A percentile compares a stretch with the other conserved stretches of the same genome.
phyloP scores from a whole-genome alignment of 2,113 vertebrate species.

The Vulpes vulpes region DNA sequence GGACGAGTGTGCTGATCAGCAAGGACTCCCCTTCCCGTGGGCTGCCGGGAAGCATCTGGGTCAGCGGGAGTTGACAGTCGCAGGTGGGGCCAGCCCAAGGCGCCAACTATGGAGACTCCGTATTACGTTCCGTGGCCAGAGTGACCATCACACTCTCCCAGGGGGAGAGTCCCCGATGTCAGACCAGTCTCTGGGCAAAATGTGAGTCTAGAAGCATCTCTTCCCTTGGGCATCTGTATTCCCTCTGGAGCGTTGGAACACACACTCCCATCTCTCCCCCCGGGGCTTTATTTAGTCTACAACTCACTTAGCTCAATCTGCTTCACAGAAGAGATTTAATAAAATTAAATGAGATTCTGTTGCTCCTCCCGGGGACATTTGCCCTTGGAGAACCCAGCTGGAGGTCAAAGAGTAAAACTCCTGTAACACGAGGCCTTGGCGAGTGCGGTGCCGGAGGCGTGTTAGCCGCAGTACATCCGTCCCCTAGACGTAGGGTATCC shows the following conservation, averaged over 20 bases:
- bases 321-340: background rate
- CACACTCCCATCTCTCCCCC: background rate
- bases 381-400: background rate
- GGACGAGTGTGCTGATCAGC: background rate
- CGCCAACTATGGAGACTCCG: background rate
- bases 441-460: background rate
- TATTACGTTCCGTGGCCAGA: background rate
- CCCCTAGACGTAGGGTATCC: background rate
- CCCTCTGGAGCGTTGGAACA: background rate
- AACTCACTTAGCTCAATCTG: background rate
- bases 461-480: background rate
- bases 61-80: background rate
- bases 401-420: background rate
- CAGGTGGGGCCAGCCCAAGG: background rate
- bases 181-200: background rate
- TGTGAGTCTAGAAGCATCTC: background rate
- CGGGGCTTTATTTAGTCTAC: background rate
- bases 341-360: background rate
- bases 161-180: background rate
- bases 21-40: background rate
- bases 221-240: background rate
- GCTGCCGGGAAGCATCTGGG: conserved; percentile 57
- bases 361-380: background rate
- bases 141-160: background rate
- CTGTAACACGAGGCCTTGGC: background rate